Base-by-base conservation (phyloP, 2,113 vertebrate genomes). In the Alligator sinensis region DNA sequence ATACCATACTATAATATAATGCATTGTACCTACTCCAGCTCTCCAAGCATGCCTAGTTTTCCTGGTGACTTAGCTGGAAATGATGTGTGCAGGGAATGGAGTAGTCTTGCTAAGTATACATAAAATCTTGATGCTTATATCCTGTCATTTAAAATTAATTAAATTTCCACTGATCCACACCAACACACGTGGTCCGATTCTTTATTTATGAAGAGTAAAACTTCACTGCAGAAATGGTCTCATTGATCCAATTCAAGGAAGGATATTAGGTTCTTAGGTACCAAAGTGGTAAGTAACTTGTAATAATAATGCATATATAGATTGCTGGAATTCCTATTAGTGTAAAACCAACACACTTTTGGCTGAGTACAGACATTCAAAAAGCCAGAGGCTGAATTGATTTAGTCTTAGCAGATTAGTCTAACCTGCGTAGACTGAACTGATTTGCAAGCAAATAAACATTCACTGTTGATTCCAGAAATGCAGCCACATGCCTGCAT, bases 21-120 rank as follows among this genome's bases (percentile, higher is more conserved):
- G 2, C 1, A 0, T 24, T 1, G 0, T 61, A 38, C 3, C 21
- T 6, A 76, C 55, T 76, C 60, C 87, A 22, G n/a, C 5, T 38
- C 80, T 75, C 61, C 58, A 60, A 5, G 25, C 60, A n/a, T 62
- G 19, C 38, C 59, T 15, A 12, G 3, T 62, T 57, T 68, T 75
- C 77, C 27, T n/a, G 12, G n/a, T 14, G 61, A 13, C n/a, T 76
- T 28, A 6, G 62, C 27, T 76, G 76, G 72, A 14, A 0, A 55
- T 64, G 70, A 77, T 0, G 34, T 0, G 27, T 16, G 75, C 24
- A 15, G 54, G 72, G 92, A 81, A 91, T 60, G 70, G 82, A 77
- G 2, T 61, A 66, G 21, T 83, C 79, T 75, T 75, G 21, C 57
- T 18, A 19, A 24, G 30, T 27, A 11, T 64, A 18, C 27, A 58